Percentiles rank a stretch among this genome's conserved stretches.
These are phyloP conservation scores for Sebastes schlegelii DNA, from an alignment of 2,113 vertebrate genomes.

Conservation along the genomic window DNA sequence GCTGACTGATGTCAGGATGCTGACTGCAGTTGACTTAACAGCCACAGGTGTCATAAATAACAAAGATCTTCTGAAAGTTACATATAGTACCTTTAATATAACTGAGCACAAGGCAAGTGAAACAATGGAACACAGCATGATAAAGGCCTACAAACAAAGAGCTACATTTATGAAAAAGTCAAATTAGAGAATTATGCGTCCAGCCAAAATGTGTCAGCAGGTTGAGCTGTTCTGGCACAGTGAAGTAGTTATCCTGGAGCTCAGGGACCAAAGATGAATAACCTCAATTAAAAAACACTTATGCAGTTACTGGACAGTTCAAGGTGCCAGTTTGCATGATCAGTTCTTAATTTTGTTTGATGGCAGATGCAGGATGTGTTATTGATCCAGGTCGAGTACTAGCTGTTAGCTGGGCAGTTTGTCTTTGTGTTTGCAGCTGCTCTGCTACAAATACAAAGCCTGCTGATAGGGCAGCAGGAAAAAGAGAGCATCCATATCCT, in stretches of 20 bases:
- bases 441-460: slow-evolving; percentile 26
- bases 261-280: background rate
- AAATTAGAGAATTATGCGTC: background rate
- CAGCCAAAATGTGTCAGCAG: background rate
- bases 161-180: background rate
- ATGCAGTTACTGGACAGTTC: background rate
- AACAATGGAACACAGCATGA: background rate
- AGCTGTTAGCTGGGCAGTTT: background rate
- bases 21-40: too few relatives aligned
- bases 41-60: too few relatives aligned
- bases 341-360: background rate
- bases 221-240: background rate
- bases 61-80: too few relatives aligned
- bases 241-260: background rate
- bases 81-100: too few relatives aligned
- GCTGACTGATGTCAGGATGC: too few relatives aligned
- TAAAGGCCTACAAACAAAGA: background rate
- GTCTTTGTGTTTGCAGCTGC: slow-evolving; percentile 38
- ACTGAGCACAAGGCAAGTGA: too few relatives aligned
- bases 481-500: slow-evolving; percentile 8
- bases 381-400: background rate
- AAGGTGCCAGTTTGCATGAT: too few relatives aligned
- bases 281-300: background rate
- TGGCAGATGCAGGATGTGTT: background rate
- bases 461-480: slow-evolving; percentile 37